Evolutionary conservation across 92 coral and sea anemone species (phyloP).

Genomic region (Muricea muricata): DNA sequence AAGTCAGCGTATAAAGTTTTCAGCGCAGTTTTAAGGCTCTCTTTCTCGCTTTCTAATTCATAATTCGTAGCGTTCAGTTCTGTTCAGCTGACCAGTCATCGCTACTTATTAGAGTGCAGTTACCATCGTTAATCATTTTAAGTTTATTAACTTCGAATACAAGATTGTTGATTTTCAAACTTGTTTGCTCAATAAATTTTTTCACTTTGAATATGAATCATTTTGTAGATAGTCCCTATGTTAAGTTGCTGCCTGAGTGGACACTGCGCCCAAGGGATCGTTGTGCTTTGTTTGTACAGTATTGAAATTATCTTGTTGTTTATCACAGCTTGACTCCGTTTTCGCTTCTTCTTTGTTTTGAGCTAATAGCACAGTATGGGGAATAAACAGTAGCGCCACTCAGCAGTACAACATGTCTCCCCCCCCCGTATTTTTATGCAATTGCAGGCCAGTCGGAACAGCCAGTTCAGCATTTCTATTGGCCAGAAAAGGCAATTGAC

Average conservation of each 20-base stretch:
- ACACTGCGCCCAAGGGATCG: not conserved
- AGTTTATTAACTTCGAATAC: not conserved
- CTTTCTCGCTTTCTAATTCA: constrained; percentile 3
- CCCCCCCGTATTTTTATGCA: too few species aligned
- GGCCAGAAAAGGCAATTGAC: too few species aligned
- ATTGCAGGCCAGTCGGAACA: too few species aligned
- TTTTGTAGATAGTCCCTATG: not conserved
- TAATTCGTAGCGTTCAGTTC: not conserved
- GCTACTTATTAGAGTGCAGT: not conserved
- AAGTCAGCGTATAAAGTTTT: not conserved
- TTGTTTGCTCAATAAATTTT: not conserved
- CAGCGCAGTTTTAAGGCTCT: not conserved
- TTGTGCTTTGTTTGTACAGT: not conserved
- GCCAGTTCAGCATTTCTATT: too few species aligned
- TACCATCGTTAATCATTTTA: not conserved
- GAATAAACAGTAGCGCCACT: too few species aligned
- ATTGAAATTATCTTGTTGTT: not conserved
- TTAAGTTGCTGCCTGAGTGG: not conserved
- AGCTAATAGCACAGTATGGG: not conserved
- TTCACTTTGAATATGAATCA: not conserved
- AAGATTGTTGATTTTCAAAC: not conserved
- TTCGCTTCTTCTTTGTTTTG: not conserved
- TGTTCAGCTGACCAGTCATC: too few species aligned
- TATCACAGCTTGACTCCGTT: not conserved
- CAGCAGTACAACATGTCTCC: too few species aligned